A percentile compares a stretch with the other conserved stretches of the same genome.
Conservation (phyloP, 2,113 vertebrate genomes). For the Alethe diademata region DNA sequence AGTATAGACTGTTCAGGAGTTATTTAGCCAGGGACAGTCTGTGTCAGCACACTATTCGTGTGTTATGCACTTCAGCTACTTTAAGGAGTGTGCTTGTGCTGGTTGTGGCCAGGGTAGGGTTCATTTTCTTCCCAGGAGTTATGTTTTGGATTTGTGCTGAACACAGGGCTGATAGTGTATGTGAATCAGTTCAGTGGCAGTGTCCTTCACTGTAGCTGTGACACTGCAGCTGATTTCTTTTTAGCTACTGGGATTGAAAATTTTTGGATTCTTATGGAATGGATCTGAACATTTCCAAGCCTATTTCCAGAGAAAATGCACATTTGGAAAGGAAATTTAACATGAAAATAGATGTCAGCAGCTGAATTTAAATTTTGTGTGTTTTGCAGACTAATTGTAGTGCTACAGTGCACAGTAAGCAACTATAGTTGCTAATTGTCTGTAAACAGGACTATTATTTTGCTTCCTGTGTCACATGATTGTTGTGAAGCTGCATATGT, state of each 20-base stretch:
- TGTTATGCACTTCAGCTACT: not conserved
- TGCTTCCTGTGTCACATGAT: not conserved
- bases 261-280: not conserved
- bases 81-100: not conserved
- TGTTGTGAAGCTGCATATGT: not conserved
- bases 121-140: not conserved
- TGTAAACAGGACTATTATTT: not conserved
- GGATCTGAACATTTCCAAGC: not conserved
- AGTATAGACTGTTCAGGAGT: not conserved
- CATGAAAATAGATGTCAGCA: not conserved
- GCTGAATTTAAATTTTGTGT: not conserved
- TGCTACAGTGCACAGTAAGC: not conserved
- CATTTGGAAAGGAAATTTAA: not conserved
- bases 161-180: not conserved
- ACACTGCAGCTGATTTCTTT: not conserved
- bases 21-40: not conserved
- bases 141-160: not conserved
- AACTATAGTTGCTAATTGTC: not conserved
- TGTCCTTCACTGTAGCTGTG: not conserved
- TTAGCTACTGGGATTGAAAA: not conserved
- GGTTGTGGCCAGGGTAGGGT: accelerated
- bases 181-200: not conserved
- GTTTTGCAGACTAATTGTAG: not conserved
- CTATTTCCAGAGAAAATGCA: not conserved
- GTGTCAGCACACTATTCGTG: not conserved